Evolutionary conservation across 64 coral and sea anemone genomes (phyloP).

Genomic region (Astreopora myriophthalma): DNA sequence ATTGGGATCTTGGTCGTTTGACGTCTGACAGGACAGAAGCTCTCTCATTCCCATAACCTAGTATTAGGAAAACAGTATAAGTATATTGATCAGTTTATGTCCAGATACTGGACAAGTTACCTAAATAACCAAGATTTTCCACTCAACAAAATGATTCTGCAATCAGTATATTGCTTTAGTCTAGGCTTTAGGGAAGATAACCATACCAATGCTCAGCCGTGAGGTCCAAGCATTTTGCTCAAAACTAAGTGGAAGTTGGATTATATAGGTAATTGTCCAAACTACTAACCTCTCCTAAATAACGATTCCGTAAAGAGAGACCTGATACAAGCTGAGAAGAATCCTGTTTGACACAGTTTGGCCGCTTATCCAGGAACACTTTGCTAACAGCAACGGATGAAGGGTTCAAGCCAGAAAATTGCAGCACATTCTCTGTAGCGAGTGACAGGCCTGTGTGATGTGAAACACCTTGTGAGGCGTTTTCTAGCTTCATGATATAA

Average conservation of each 20-base stretch:
- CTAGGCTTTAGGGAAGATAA: too few species aligned
- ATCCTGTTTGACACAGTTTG: conserved; percentile 87
- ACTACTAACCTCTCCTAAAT: conserved; percentile 77
- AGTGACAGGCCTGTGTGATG: conserved; percentile 86
- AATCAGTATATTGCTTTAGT: too few species aligned
- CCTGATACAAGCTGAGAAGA: conserved; percentile 68
- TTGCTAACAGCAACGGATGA: conserved; percentile 66
- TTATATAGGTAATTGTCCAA: not conserved
- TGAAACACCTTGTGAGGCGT: conserved; percentile 43
- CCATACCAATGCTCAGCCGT: too few species aligned
- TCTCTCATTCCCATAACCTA: conserved; percentile 90
- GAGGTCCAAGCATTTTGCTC: too few species aligned
- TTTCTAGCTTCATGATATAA: conserved; percentile 86
- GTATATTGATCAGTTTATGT: not conserved
- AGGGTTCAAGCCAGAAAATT: conserved; percentile 70
- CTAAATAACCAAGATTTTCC: too few species aligned
- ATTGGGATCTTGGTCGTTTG: conserved; percentile 64
- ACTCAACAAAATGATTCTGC: too few species aligned
- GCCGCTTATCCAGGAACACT: conserved; percentile 74
- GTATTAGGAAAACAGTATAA: not conserved
- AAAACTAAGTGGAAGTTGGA: not conserved
- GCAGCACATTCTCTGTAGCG: conserved; percentile 87
- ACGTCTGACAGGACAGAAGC: conserved; percentile 31
- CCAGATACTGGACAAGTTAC: not conserved
- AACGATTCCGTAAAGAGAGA: conserved; percentile 83